These are phyloP conservation scores for Acanthosepion esculentum DNA, from an alignment of 2,888 invertebrate species.

Conservation along the genomic window DNA sequence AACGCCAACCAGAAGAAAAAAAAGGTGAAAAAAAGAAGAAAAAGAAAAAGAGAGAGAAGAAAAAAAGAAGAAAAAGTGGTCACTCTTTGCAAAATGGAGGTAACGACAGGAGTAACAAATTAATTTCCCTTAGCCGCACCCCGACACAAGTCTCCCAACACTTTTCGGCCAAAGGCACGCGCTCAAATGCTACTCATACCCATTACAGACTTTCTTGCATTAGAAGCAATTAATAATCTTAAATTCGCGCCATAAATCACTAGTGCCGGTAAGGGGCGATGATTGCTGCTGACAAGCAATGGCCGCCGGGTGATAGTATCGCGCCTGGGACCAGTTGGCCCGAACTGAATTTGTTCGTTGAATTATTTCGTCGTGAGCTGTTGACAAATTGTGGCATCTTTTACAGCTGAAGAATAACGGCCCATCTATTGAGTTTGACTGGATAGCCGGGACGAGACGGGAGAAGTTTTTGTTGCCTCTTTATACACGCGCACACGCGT, in stretches of 20 bases:
- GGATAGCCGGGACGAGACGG: not conserved
- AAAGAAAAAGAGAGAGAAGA: not conserved
- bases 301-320: not conserved
- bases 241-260: constrained; percentile 60
- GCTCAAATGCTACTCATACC: not conserved
- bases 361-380: not conserved
- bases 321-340: constrained; percentile 33
- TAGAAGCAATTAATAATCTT: constrained; percentile 59
- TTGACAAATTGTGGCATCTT: constrained; percentile 2
- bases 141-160: not conserved
- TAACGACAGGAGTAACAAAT: constrained; percentile 18
- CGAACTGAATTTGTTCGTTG: constrained; percentile 33
- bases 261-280: not conserved
- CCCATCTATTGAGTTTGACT: not conserved
- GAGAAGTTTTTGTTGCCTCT: not conserved
- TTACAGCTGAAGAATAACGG: not conserved
- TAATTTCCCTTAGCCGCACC: not conserved
- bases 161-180: not conserved
- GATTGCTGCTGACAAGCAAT: constrained; percentile 3
- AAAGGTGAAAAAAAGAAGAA: not conserved
- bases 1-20: not conserved
- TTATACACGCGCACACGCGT: not conserved
- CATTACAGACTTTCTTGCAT: constrained; percentile 51
- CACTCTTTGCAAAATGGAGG: not conserved
- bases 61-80: not conserved